Base-by-base conservation (phyloP, 2,888 invertebrate genomes). In the Tiliacea aurago region DNA sequence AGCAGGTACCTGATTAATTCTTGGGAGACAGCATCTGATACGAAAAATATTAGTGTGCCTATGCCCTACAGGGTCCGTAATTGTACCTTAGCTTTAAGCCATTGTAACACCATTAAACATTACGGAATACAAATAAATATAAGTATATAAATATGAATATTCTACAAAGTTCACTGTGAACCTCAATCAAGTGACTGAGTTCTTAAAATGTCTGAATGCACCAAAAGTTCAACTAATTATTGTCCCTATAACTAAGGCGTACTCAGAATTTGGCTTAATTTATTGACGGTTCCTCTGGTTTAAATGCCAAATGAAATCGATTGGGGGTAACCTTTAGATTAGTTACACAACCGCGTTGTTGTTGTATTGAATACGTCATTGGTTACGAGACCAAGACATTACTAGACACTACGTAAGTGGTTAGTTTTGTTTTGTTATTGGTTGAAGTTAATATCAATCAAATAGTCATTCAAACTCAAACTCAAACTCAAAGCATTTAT, bases 241-340 rank as follows among this genome's bases (percentile, higher is more conserved):
- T 33, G 10, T 49, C n/a, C n/a, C n/a, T n/a, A 13, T 23, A 37
- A 28, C 18, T n/a, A 45, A 33, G 10, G 0, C 45, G 43, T 49
- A 41, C 33, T 33, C 20, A 11, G 28, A 59, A 69, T 62, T 11
- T 33, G 15, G 47, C n/a, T 18, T 13, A 15, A 59, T 55, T 55
- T n/a, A 59, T 15, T 53, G 66, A 43, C 43, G 47, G 10, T 41
- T 45, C 15, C 68, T 58, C 51, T 53, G 47, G 37, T 63, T 41
- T 13, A 75, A 76, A 77, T 82, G 23, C 13, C 78, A 70, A 66
- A 77, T 56, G 0, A 56, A 61, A 73, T 82, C 63, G 68, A 71
- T 81, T 56, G 9, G 28, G 28, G 23, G 11, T 68, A 59, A 81
- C 81, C 70, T 79, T 78, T 51, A 45, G 28, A 15, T 10, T n/a